Evolutionary conservation across 2,888 invertebrate genomes (phyloP).

Genomic region (Scaeva pyrastri): DNA sequence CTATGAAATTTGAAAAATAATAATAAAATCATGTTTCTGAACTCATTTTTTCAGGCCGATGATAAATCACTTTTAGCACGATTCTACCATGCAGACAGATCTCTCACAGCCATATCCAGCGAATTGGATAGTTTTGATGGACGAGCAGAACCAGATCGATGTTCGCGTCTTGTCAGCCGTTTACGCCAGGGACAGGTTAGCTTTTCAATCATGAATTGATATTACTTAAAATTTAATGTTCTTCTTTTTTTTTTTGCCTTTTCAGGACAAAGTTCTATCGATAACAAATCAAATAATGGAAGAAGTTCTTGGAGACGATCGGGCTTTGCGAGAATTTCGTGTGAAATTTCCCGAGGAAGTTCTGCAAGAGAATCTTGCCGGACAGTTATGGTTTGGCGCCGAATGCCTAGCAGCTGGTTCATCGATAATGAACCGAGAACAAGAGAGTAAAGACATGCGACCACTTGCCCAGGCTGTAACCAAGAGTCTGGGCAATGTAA

Average conservation of each 20-base stretch:
- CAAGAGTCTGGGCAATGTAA: slow-evolving; percentile 96
- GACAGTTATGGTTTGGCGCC: slow-evolving; percentile 99
- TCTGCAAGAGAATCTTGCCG: slow-evolving; percentile 98
- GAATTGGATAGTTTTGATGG: slow-evolving; percentile 99
- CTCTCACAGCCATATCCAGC: slow-evolving; percentile 96
- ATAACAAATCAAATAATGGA: slow-evolving; percentile 98
- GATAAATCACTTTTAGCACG: slow-evolving; percentile 97
- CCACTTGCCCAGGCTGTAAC: slow-evolving; percentile 98
- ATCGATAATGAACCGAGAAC: slow-evolving; percentile 98
- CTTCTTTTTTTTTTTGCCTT: background rate
- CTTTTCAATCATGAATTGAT: background rate
- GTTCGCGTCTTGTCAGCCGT: slow-evolving; percentile 97
- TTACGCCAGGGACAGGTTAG: slow-evolving; percentile 94
- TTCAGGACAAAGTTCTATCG: slow-evolving; percentile 93
- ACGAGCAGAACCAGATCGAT: slow-evolving; percentile 98
- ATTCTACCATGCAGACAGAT: slow-evolving; percentile 99
- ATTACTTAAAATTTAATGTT: background rate
- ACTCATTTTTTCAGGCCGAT: slow-evolving; percentile 88
- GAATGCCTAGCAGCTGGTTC: slow-evolving; percentile 99
- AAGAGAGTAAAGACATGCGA: slow-evolving; percentile 97
- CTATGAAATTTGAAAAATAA: no score
- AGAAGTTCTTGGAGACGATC: slow-evolving; percentile 92
- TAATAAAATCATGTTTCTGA: background rate
- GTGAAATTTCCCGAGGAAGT: slow-evolving; percentile 99
- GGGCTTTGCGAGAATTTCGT: slow-evolving; percentile 96